phyloP scores from a whole-genome alignment of 2,797 vertebrate genomes.

The Lerista edwardsae region DNA sequence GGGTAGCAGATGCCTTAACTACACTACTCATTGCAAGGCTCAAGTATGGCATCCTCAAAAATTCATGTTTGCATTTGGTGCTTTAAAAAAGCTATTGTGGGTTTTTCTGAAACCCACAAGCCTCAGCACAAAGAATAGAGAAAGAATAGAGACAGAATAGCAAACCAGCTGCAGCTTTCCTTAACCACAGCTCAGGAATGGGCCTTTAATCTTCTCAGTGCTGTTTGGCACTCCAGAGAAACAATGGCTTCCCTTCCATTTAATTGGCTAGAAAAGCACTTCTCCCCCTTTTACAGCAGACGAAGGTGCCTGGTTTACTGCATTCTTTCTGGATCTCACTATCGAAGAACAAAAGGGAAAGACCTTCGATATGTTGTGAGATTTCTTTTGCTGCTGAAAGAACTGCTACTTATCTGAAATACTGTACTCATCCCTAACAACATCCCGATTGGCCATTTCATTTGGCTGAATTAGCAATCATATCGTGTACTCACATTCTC shows the following conservation, averaged over 20 bases:
- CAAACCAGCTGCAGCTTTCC: background rate
- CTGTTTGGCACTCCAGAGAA: background rate
- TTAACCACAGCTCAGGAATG: background rate
- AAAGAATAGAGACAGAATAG: too few species aligned
- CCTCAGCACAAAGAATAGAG: background rate
- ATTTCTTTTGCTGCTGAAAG: conserved; percentile 32
- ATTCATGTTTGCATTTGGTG: conserved; percentile 4
- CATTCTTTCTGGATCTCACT: background rate
- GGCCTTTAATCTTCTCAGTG: background rate
- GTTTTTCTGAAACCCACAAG: conserved; percentile 29
- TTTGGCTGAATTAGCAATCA: conserved; percentile 39
- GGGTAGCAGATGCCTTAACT: too few species aligned
- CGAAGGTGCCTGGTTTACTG: background rate
- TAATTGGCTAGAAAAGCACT: conserved; percentile 7
- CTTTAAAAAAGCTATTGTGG: conserved; percentile 7
- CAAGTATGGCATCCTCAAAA: accelerated
- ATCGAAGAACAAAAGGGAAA: conserved; percentile 12
- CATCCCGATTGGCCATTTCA: conserved; percentile 3
- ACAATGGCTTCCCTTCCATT: conserved; percentile 6
- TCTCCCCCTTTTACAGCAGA: background rate
- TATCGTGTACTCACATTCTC: conserved; percentile 16
- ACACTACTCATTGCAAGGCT: too few species aligned
- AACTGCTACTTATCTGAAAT: conserved; percentile 29
- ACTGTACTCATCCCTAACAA: conserved; percentile 16
- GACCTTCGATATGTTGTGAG: background rate